Evolutionary conservation across 23 tunicate genomes (phyloP).

Genomic region (Halocynthia roretzi): DNA sequence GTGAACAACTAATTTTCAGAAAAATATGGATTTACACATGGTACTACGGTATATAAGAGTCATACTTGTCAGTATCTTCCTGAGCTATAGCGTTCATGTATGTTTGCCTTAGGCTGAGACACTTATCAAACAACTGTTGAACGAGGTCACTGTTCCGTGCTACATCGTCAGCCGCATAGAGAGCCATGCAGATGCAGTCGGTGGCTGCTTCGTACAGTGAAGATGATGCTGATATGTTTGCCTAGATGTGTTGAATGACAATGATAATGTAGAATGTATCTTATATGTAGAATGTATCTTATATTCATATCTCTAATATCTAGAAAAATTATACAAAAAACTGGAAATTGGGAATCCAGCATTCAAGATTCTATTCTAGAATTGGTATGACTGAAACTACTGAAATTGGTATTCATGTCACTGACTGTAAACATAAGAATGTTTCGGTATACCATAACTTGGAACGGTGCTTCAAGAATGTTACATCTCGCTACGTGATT

Average conservation of each 20-base stretch:
- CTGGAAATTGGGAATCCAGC: too few relatives aligned
- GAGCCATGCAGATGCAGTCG: slow-evolving; percentile 81
- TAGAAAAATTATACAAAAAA: too few relatives aligned
- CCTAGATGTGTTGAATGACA: slow-evolving; percentile 11
- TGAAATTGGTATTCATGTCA: too few relatives aligned
- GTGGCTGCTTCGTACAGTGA: slow-evolving; percentile 71
- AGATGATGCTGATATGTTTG: slow-evolving; percentile 41
- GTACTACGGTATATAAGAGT: not conserved
- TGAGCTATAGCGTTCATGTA: slow-evolving; percentile 76
- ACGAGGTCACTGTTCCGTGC: slow-evolving; percentile 43
- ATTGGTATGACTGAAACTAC: too few relatives aligned
- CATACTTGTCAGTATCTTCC: slow-evolving; percentile 91
- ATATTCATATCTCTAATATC: too few relatives aligned
- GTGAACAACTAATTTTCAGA: too few relatives aligned
- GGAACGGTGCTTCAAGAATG: slow-evolving; percentile 68
- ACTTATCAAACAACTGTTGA: slow-evolving; percentile 39
- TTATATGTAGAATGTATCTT: too few relatives aligned
- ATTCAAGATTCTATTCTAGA: too few relatives aligned
- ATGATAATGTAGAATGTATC: too few relatives aligned
- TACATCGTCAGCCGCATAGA: slow-evolving; percentile 56
- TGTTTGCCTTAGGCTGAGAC: slow-evolving; percentile 39
- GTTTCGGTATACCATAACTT: slow-evolving; percentile 42
- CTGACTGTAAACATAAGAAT: too few relatives aligned
- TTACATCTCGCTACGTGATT: slow-evolving; percentile 87
- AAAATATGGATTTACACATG: too few relatives aligned